These are phyloP conservation scores for Eidolon dupreanum DNA, from an alignment of 2,797 vertebrate species.

Conservation along the genomic window DNA sequence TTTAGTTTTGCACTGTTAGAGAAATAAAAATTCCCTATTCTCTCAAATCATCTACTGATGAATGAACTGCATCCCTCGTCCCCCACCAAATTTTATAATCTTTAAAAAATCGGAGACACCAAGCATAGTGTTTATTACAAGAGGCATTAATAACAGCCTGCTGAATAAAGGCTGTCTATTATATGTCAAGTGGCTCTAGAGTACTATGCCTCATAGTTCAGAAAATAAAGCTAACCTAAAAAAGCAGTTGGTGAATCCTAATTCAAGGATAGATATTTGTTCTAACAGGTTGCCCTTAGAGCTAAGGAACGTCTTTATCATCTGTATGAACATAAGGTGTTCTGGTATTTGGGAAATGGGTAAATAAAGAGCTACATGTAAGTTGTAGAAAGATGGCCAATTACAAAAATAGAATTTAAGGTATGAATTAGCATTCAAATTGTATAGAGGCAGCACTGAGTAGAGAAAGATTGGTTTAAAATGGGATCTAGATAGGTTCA, in stretches of 20 bases:
- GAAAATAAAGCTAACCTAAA: constrained; percentile 50
- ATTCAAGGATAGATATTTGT: constrained; percentile 57
- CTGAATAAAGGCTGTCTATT: constrained; percentile 55
- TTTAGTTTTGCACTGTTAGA: constrained; percentile 50
- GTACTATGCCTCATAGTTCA: constrained; percentile 20
- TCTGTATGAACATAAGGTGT: constrained; percentile 55
- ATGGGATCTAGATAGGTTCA: background rate
- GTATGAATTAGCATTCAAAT: constrained; percentile 48
- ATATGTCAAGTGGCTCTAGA: constrained; percentile 54
- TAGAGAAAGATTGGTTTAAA: constrained; percentile 44
- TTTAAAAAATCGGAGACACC: constrained; percentile 52
- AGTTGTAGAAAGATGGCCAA: constrained; percentile 25
- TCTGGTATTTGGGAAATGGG: constrained; percentile 63
- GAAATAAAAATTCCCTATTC: constrained; percentile 42
- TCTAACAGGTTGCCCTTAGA: constrained; percentile 57
- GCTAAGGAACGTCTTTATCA: constrained; percentile 62
- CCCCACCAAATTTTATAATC: background rate
- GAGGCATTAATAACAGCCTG: constrained; percentile 54
- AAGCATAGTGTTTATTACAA: constrained; percentile 54
- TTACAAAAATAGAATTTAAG: constrained; percentile 53
- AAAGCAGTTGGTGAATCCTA: constrained; percentile 58
- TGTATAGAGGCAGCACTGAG: background rate
- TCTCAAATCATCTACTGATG: constrained; percentile 53
- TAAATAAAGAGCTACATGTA: constrained; percentile 62
- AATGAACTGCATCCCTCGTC: background rate